Evolutionary conservation across 2,113 vertebrate species (phyloP), one percentile per base, ranked within the genome.

Genomic region (Abramis brama): DNA sequence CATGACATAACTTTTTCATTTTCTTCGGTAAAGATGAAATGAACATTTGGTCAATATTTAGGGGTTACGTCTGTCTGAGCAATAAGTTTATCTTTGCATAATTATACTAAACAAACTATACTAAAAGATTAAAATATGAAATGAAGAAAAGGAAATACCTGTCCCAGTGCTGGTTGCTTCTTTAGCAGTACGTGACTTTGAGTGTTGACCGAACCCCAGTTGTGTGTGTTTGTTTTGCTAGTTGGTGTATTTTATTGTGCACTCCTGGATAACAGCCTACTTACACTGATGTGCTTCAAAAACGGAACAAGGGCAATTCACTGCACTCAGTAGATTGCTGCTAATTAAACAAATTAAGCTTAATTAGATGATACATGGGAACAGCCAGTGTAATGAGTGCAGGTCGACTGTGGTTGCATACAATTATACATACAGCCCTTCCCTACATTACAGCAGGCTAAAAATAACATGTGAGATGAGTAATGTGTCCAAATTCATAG

Each of bases 341-440:
- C 45, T 82, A 84, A 78, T 84, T 86, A 47, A 86, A 75, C 74
- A 23, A 88, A 64, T 86, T 84, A 88, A 47, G 64, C 36, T 33
- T 80, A 84, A 80, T 84, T 83, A 79, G 75, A 84, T 79, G 59
- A 55, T 55, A 33, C 27, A 87, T 73, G 27, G n/a, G 50, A 66
- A 36, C 81, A 87, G 77, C 57, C 76, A 76, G 36, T 62, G 76
- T 60, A n/a, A 57, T 50, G 50, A 57, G 66, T 57, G 47, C 15
- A 33, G 11, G 33, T 74, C n/a, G 13, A 60, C 21, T n/a, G 17
- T 70, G 33, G 33, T 33, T 70, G 8, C 30, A 36, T 68, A 6
- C 6, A 17, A 36, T 19, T 36, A 21, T 68, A 8, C 64, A 33
- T 52, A 15, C 30, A 70, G 66, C 4, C 66, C 13, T 66, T 27